Evolutionary conservation across 2,888 invertebrate genomes (phyloP).

Genomic region (Scaptomyza polygonia): DNA sequence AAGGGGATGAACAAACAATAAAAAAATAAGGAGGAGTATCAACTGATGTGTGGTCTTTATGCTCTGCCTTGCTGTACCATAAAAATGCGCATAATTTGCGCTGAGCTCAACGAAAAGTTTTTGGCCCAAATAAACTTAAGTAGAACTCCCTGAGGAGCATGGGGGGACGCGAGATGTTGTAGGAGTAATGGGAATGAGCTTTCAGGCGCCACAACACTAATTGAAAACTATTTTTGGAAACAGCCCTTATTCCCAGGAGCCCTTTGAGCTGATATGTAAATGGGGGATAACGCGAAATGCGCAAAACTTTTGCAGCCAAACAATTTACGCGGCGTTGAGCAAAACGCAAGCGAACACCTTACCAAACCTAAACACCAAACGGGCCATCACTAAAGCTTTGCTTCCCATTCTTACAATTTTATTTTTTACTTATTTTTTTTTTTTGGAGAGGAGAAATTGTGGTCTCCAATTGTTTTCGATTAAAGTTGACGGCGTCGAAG

Average conservation of each 20-base stretch:
- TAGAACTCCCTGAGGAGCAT: slow-evolving; percentile 58
- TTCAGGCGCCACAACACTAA: slow-evolving; percentile 67
- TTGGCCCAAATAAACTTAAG: slow-evolving; percentile 70
- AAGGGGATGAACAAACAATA: slow-evolving; percentile 1
- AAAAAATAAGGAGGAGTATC: not conserved
- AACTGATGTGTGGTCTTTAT: slow-evolving; percentile 29
- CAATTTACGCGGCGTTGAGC: slow-evolving; percentile 78
- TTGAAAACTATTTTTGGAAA: slow-evolving; percentile 77
- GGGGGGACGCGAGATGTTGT: not conserved
- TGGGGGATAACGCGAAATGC: slow-evolving; percentile 74
- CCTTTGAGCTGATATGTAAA: slow-evolving; percentile 72
- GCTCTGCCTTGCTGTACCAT: slow-evolving; percentile 40
- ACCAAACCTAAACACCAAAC: slow-evolving; percentile 24
- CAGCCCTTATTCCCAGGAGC: slow-evolving; percentile 37
- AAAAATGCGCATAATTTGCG: slow-evolving; percentile 77
- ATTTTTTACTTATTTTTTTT: too few relatives aligned
- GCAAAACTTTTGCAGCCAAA: slow-evolving; percentile 75
- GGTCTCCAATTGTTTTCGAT: slow-evolving; percentile 68
- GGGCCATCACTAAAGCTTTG: not conserved
- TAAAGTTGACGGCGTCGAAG: slow-evolving; percentile 77
- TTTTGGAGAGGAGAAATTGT: not conserved
- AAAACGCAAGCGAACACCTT: slow-evolving; percentile 72
- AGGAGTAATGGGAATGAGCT: slow-evolving; percentile 12
- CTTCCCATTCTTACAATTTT: not conserved
- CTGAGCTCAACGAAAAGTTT: slow-evolving; percentile 57